Base-by-base conservation (phyloP, 1,140 invertebrate species). In the Brachionus plicatilis region DNA sequence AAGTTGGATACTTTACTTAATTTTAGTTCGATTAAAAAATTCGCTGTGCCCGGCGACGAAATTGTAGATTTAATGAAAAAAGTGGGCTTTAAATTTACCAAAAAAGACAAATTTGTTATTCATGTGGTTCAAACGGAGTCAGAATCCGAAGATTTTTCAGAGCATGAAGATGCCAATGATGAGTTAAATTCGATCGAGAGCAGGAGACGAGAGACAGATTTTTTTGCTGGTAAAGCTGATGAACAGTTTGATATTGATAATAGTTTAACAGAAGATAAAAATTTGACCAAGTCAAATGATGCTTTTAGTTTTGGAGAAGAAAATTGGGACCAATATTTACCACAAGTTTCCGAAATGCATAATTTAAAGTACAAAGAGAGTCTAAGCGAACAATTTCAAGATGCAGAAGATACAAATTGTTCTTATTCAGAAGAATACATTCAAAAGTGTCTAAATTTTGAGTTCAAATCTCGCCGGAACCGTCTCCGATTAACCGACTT, bases 261-360 rank as follows among this genome's bases (percentile, higher is more conserved):
- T 1, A 43, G 41, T 41, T 70, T 14, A 33, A 27, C 11, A n/a
- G 66, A 75, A 43, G 41, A 75, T 9, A 75, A 41, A 75, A 47
- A 43, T n/a, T 75, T 17, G 4, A 75, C 14, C 2, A 43, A 75
- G 17, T 17, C 11, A n/a, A 41, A 43, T 75, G 33, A 43, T 24
- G 7, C 9, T 43, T 17, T 3, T 75, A 12, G 29, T 47, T 76
- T 76, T 29, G 72, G 50, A 11, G 72, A 76, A 50, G 72, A 76
- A 47, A 76, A 76, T 27, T 76, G 72, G 72, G 72, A 76, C 14
- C 20, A 27, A 27, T 76, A 76, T 50, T 50, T 76, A 76, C 72
- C 41, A 1, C n/a, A 24, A 37, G 27, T 37, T n/a, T 24, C 45
- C 1, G 66, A n/a, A 27, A 76, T 27, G 17, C 20, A 2, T 50